Evolutionary conservation across 2,888 invertebrate species (phyloP), one percentile per base, ranked within the genome.

Genomic region (Phania funesta): DNA sequence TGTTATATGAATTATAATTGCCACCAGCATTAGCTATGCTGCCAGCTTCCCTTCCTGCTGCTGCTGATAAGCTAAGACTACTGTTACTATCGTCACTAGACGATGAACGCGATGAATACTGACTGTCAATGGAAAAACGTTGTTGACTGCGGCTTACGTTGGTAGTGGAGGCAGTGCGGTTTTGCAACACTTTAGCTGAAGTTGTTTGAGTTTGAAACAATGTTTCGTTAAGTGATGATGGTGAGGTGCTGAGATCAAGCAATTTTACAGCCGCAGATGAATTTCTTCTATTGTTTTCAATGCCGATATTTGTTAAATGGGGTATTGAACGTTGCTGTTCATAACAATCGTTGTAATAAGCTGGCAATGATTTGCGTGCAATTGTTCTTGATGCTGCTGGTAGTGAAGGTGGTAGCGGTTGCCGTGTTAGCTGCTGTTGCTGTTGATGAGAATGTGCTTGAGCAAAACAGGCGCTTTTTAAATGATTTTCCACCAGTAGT

Each of bases 401-500:
- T 71, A 50, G 65, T 78, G 76, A 75, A 68, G 52, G 64, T 56
- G 22, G 41, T 65, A 24, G 35, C 18, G 74, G 68, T 38, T 68
- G 70, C 13, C 58, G 76, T 32, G 20, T 24, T 50, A 26, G 50
- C n/a, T 68, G 80, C 8, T 54, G 73, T 20, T 77, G 68, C 3
- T 70, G 80, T 16, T 70, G 83, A 67, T 70, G 60, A 52, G 32
- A 76, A 38, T 77, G 85, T 67, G 85, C 85, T 71, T 86, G 85
- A 74, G 86, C 87, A 64, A 89, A 89, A 83, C 82, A 82, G 68
- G 82, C 82, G 54, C 64, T 82, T 60, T 87, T 89, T 6, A 89
- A 85, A 83, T 88, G 86, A 71, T 87, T 87, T 83, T 89, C 88
- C 9, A 89, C 88, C 16, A 88, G 83, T 56, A 89, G 77, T 74